Evolutionary conservation across 1,140 invertebrate species (phyloP).

Genomic region (Heliconius hewitsoni): DNA sequence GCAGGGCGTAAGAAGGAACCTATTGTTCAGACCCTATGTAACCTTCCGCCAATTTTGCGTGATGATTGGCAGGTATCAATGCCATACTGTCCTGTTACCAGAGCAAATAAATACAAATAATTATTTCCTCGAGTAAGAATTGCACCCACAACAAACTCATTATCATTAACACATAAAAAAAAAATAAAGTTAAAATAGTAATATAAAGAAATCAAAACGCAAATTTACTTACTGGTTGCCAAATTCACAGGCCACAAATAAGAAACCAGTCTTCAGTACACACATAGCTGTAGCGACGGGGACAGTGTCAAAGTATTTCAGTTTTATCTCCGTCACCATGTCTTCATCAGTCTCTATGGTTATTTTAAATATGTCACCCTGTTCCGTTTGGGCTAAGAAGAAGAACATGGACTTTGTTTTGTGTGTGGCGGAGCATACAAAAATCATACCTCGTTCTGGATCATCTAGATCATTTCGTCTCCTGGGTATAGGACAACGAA

Average conservation of each 20-base stretch:
- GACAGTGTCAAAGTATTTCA: constrained; percentile 99
- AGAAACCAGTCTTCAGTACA: constrained; percentile 98
- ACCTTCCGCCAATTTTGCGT: too few species aligned
- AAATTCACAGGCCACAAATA: constrained; percentile 99
- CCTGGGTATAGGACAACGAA: constrained; percentile 98
- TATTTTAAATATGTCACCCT: constrained; percentile 98
- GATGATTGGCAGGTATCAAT: too few species aligned
- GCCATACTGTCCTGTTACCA: too few species aligned
- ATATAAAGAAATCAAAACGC: not conserved
- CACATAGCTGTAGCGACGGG: constrained; percentile 98
- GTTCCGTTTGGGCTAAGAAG: constrained; percentile 96
- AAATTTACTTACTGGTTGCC: constrained; percentile 96
- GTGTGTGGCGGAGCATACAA: constrained; percentile 99
- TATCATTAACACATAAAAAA: too few species aligned
- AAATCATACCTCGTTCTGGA: constrained; percentile 99
- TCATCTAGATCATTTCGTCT: constrained; percentile 99
- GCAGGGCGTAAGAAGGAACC: too few species aligned
- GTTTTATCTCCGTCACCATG: constrained; percentile 98
- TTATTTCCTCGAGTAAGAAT: too few species aligned
- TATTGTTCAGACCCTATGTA: too few species aligned
- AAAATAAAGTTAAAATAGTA: too few species aligned
- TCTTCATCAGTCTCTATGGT: constrained; percentile 99
- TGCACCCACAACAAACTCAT: too few species aligned
- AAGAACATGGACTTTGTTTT: constrained; percentile 99
- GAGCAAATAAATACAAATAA: too few species aligned